Evolutionary conservation across 2,113 vertebrate species (phyloP).

Genomic region (Notarius quadriscutis): DNA sequence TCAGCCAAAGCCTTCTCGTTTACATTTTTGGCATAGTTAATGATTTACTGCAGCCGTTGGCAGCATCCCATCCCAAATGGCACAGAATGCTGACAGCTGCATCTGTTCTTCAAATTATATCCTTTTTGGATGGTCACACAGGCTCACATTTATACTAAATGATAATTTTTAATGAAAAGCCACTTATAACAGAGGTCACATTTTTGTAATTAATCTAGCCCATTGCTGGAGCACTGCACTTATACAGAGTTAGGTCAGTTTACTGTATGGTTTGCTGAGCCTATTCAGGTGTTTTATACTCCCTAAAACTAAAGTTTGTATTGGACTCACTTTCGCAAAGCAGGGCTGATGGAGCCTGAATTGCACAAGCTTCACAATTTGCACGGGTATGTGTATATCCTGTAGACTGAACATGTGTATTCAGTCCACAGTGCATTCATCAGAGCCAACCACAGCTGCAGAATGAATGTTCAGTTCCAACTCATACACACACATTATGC

Average conservation of each 20-base stretch:
- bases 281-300: not conserved
- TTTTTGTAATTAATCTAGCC: not conserved
- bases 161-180: constrained; percentile 6
- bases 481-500: not conserved
- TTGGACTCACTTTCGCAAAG: not conserved
- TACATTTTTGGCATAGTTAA: constrained; percentile 35
- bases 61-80: constrained; percentile 5
- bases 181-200: not conserved
- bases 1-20: constrained; percentile 14
- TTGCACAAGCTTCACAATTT: constrained; percentile 29
- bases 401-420: constrained; percentile 18
- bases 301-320: not conserved
- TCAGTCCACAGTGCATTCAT: constrained; percentile 5
- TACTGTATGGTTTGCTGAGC: no score
- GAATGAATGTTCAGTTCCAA: constrained; percentile 13
- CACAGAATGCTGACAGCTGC: constrained; percentile 41
- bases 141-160: constrained; percentile 18
- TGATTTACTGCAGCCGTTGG: constrained; percentile 40
- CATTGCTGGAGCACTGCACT: not conserved
- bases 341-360: not conserved
- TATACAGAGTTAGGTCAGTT: not conserved
- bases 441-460: constrained; percentile 38
- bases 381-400: constrained; percentile 25
- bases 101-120: constrained; percentile 16
- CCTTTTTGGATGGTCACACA: constrained; percentile 3